Conservation (phyloP, 2,797 vertebrate genomes). For the Craterocephalus amniculus region DNA sequence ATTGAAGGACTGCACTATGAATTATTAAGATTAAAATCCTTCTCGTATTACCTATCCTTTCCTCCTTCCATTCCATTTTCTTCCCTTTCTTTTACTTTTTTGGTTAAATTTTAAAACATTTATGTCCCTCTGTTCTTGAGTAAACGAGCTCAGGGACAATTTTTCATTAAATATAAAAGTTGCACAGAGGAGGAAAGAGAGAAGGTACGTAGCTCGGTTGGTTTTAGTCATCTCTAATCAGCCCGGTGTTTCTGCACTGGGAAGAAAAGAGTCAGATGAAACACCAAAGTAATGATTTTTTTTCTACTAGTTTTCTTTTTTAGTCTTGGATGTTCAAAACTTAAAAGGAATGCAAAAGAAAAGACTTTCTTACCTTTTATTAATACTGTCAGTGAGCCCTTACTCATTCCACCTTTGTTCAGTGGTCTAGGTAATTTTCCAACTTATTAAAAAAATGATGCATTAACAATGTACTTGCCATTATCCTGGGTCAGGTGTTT, state of each 20-base stretch:
- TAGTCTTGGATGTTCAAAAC: slow-evolving; percentile 79
- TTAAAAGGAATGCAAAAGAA: slow-evolving; percentile 81
- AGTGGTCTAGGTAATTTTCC: slow-evolving; percentile 79
- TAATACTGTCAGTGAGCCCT: slow-evolving; percentile 76
- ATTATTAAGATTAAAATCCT: slow-evolving; percentile 92
- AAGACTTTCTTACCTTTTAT: slow-evolving; percentile 80
- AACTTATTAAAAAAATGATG: slow-evolving; percentile 82
- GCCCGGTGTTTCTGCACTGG: slow-evolving; percentile 75
- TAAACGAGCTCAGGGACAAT: slow-evolving; percentile 84
- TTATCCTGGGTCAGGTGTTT: slow-evolving; percentile 77
- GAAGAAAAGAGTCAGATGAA: slow-evolving; percentile 82
- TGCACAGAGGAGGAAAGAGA: slow-evolving; percentile 77
- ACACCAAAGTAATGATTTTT: slow-evolving; percentile 80
- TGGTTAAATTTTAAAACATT: slow-evolving; percentile 87
- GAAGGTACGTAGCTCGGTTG: slow-evolving; percentile 54
- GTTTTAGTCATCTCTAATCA: slow-evolving; percentile 86
- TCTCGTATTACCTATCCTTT: slow-evolving; percentile 83
- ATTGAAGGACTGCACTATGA: slow-evolving; percentile 86
- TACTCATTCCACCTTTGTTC: slow-evolving; percentile 76
- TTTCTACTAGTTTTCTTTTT: slow-evolving; percentile 72
- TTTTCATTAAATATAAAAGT: slow-evolving; percentile 90
- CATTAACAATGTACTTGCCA: slow-evolving; percentile 80
- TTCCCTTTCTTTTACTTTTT: slow-evolving; percentile 73
- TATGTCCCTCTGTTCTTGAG: slow-evolving; percentile 86
- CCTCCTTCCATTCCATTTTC: slow-evolving; percentile 83